phyloP scores from a whole-genome alignment of 1,140 invertebrate genomes.

The Procambarus virginalis region DNA sequence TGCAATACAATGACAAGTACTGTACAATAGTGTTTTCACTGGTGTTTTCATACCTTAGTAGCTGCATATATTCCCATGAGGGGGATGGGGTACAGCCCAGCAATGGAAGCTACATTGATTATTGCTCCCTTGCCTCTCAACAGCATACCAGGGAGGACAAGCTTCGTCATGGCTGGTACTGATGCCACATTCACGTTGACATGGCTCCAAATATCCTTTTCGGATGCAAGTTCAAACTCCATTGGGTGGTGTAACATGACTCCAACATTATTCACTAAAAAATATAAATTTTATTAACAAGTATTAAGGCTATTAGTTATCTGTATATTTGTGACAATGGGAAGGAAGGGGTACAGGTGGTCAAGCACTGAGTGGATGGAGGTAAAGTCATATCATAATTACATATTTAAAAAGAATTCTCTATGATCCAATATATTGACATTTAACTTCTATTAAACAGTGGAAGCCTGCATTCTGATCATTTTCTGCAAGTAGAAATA shows the following conservation, averaged over 20 bases:
- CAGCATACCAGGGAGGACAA: conserved; percentile 77
- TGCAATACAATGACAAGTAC: too few species aligned
- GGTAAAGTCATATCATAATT: too few species aligned
- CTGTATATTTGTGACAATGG: too few species aligned
- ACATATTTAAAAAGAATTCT: too few species aligned
- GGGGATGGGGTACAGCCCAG: conserved; percentile 75
- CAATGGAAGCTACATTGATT: conserved; percentile 76
- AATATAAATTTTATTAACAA: background rate
- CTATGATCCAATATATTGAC: too few species aligned
- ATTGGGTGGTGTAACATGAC: conserved; percentile 76
- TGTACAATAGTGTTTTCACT: too few species aligned
- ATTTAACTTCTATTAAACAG: too few species aligned
- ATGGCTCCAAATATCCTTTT: conserved; percentile 74
- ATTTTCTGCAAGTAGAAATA: too few species aligned
- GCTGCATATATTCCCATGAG: conserved; percentile 77
- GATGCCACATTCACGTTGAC: conserved; percentile 77
- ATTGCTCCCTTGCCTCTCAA: conserved; percentile 74
- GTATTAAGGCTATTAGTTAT: too few species aligned
- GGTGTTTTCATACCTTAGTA: conserved; percentile 73
- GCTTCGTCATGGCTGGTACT: conserved; percentile 75
- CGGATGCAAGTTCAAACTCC: conserved; percentile 74
- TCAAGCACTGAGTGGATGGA: too few species aligned
- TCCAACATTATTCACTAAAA: conserved; percentile 77
- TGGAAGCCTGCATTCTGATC: too few species aligned
- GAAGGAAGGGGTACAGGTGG: too few species aligned